Evolutionary conservation across 30 jellyfish, hydroid and myxozoan species (phyloP), one percentile per base, ranked within the genome.

Genomic region (Catostylus mosaicus): DNA sequence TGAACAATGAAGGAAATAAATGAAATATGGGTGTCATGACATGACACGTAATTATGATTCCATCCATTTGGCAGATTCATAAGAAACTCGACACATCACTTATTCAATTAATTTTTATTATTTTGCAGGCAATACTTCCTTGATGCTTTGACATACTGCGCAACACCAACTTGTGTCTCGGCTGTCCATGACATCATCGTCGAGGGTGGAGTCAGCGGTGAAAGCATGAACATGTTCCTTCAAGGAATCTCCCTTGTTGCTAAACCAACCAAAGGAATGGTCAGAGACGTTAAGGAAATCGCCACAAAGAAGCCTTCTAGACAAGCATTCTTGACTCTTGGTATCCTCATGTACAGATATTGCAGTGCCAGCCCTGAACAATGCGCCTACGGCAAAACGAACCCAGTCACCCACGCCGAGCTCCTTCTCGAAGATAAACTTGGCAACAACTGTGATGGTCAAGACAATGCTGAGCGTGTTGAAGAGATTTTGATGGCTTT

Each of bases 111-210:
- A n/a, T n/a, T n/a, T n/a, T n/a, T n/a, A n/a, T 62, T 46, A 30
- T 45, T 24, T 34, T 62, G 29, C 75, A 95, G 99, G 67, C 99
- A 95, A 95, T 95, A 88, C 89, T 82, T 95, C 77, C 89, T 95
- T 67, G 99, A 95, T 84, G 99, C 97, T 61, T 59, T 95, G 76
- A 95, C 99, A 16, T 95, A 95, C 83, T 95, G 99, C 51, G 99
- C 97, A 37, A 88, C 99, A 14, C 71, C 99, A 33, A 95, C 99
- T 7, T 95, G 99, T 68, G 96, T 95, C 40, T 73, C 97, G 8
- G 85, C 89, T 47, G 99, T 95, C 4, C 99, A 80, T 72, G 81
- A 89, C 70, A 97, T 89, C 88, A 95, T 95, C 78, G 51, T 88
- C 51, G 74, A 71, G 12, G 96, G 80, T 0, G 96, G 62, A 56